Percentiles rank a stretch among this genome's conserved stretches.
Evolutionary conservation across 2,888 invertebrate genomes (phyloP).

Genomic region (Ypsolopha sequella): DNA sequence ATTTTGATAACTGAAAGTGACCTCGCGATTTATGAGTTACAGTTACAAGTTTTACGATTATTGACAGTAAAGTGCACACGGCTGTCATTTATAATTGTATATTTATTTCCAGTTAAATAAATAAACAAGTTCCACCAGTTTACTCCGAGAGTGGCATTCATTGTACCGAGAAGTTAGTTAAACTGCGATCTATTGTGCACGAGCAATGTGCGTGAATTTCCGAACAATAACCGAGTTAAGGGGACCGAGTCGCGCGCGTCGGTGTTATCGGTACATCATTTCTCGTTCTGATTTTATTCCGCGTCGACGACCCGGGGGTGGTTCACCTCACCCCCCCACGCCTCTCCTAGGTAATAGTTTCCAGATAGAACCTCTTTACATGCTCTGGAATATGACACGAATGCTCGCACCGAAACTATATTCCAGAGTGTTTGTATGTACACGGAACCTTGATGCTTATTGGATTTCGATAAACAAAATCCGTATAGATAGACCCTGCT

Average conservation of each 20-base stretch:
- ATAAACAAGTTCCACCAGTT: neutral
- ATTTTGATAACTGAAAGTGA: neutral
- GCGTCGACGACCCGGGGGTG: conserved; percentile 32
- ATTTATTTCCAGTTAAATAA: neutral
- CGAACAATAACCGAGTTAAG: conserved; percentile 25
- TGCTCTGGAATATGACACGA: neutral
- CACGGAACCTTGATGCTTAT: too few species aligned
- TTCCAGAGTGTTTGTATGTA: neutral
- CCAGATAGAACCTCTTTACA: conserved; percentile 25
- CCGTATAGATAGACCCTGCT: too few species aligned
- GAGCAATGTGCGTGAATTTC: conserved; percentile 38
- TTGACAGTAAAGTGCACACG: neutral
- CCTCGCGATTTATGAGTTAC: too few species aligned
- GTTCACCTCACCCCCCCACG: conserved; percentile 17
- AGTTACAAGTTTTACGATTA: too few species aligned
- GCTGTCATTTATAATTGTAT: neutral
- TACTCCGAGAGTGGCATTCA: neutral
- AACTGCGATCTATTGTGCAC: conserved; percentile 33
- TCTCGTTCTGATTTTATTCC: conserved; percentile 59
- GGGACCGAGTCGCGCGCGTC: conserved; percentile 26
- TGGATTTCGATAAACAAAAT: too few species aligned
- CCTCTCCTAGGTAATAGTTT: conserved; percentile 44
- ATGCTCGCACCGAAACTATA: neutral
- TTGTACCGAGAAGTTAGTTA: conserved; percentile 20
- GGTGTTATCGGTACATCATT: conserved; percentile 54